Evolutionary conservation across 2,113 vertebrate species (phyloP), one percentile per base, ranked within the genome.

Genomic region (Todiramphus saurophagus): DNA sequence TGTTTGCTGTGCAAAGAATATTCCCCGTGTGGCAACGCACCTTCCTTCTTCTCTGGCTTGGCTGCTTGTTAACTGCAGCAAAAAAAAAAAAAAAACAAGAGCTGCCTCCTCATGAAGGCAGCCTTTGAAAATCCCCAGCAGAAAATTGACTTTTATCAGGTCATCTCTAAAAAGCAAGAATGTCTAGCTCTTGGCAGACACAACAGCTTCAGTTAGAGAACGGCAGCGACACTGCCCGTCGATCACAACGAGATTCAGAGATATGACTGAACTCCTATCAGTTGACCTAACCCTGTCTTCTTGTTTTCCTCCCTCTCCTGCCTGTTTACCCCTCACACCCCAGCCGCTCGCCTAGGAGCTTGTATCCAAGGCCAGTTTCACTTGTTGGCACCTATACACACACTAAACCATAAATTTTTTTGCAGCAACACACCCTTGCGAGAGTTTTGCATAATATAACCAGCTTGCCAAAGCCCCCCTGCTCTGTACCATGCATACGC

Each of bases 111-210:
- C 50, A 46, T 21, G 59, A 94, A 92, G 85, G 70, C 74, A 63
- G 48, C 50, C 79, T 94, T 83, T 74, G 80, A 90, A 87, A 94
- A 92, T 70, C 72, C 87, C 69, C 41, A 82, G 53, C 62, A 86
- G 58, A 79, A 94, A 94, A 93, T 1, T 64, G 62, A 69, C 76
- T 85, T 92, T 94, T 94, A 95, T 96, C 92, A 94, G 85, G 44
- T 41, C 53, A 68, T 73, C 89, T 62, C 39, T 28, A 28, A 75
- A 75, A 91, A 94, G 72, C 70, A 75, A 59, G 59, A 88, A 44
- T 31, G 85, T 53, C 67, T 64, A 78, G 50, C 73, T 94, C 80
- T 56, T 83, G 76, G 87, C 93, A 93, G 88, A 84, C 79, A 70
- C 21, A 76, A 84, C 20, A 79, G 59, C 60, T 82, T 37, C 51